Evolutionary conservation across 2,888 invertebrate genomes (phyloP), one percentile per base, ranked within the genome.

Genomic region (Vesta saturnalis): DNA sequence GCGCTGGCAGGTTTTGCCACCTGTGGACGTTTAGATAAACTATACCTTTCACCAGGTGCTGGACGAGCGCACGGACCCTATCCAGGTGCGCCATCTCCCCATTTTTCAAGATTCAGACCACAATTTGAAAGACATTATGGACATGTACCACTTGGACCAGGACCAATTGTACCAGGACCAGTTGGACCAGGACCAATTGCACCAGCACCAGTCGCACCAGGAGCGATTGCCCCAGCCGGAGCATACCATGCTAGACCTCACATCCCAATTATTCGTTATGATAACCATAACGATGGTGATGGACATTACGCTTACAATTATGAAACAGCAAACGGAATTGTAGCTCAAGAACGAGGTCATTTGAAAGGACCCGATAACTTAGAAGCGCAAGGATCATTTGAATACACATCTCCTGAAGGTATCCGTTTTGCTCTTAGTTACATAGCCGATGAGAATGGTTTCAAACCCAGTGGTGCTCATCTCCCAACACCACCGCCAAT

Each of bases 401-500:
- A 76, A 4, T 81, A 80, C 74, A 80, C 80, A 8, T 71, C 80
- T 8, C 80, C 80, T 12, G 80, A 81, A 49, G 81, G 81, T 16
- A 77, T 80, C 68, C 78, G 56, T 35, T 57, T 71, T 55, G 35
- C 54, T 15, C 60, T 80, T 12, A 60, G 64, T 19, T 81, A 81
- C 67, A 60, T 75, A 4, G 81, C 81, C 46, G 81, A 80, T 47
- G 78, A 77, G 61, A 78, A 79, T 35, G 81, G 81, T 58, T 81
- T 74, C 73, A 80, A 79, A 63, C 79, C 79, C 3, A 60, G 69
- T 59, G 79, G 79, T 10, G 75, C 74, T 21, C 73, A 72, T 52
- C 77, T 89, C 43, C 89, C 89, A 5, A 88, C 88, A 0, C 86
- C 89, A 0, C 89, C 89, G 0, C 88, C 88, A 10, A 88, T 89